Base-by-base conservation (phyloP, 2,113 vertebrate species). In the Elachura formosa region DNA sequence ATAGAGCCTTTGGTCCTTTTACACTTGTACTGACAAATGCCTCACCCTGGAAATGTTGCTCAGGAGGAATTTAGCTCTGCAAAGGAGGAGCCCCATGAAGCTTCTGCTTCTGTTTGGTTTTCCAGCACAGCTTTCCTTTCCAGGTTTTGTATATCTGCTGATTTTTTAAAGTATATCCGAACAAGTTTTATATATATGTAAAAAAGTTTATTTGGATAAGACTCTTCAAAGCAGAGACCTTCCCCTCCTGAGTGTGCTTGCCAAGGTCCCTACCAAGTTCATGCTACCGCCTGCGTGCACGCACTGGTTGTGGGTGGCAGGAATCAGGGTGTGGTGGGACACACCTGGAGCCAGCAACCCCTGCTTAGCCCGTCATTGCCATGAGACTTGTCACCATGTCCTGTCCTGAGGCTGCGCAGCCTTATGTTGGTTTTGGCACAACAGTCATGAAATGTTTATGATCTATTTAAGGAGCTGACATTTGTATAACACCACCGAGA, bases 11-110 rank as follows among this genome's bases (percentile, higher is more conserved):
- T 51, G 68, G 84, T 86, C 85, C 63, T 94, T 91, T 91, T 66
- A 93, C 81, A 85, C 63, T 86, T 94, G 92, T 92, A 66, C 49
- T 90, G 89, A 93, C 62, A 94, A 76, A 46, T 62, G 79, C 55
- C 38, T 95, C 59, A 33, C 48, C 61, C 94, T 91, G 48, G 20
- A 91, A 73, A 77, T 45, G 82, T 84, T 3, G 0, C 59, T 91
- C 45, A 74, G 63, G 64, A 83, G 55, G 59, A 91, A 93, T 96
- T 85, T 80, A 83, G 59, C 64, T 87, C 84, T 51, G 7, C 54
- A 49, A 22, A 91, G 71, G 56, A 90, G 75, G 51, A 81, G 87
- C 22, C n/a, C 41, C 33, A 22, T 9, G 10, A 75, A 87, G 81
- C 49, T 97, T 22, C 69, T 66, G 77, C 46, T 89, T 94, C 86